Conservation (phyloP, 2,797 vertebrate genomes). For the Muscicapa comitata region DNA sequence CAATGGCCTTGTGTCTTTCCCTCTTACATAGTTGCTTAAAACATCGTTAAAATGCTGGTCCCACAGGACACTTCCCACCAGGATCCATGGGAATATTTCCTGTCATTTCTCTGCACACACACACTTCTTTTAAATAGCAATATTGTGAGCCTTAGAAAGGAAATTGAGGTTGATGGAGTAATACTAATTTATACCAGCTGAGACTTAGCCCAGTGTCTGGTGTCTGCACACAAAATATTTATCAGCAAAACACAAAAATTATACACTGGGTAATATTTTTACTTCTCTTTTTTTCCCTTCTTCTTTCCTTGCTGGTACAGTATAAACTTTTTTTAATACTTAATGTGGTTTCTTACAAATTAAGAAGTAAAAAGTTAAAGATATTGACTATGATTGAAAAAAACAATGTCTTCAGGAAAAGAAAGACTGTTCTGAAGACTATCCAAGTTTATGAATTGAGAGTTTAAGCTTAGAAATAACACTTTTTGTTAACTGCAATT, state of each 20-base stretch:
- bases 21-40: constrained; percentile 19
- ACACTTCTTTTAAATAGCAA: background rate
- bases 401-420: background rate
- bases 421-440: background rate
- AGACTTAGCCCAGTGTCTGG: background rate
- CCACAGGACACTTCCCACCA: constrained; percentile 12
- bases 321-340: background rate
- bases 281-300: background rate
- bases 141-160: constrained; percentile 24
- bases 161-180: constrained; percentile 43
- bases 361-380: background rate
- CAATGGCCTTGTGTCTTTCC: background rate
- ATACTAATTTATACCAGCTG: constrained; percentile 50
- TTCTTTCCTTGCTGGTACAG: background rate
- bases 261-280: background rate
- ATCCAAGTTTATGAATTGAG: background rate
- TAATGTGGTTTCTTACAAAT: background rate
- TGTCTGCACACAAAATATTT: constrained; percentile 18
- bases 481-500: background rate
- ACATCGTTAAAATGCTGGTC: background rate
- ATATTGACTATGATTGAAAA: background rate
- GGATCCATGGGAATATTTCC: constrained; percentile 31
- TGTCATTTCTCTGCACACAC: background rate
- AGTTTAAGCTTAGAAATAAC: background rate
- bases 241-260: background rate